Conservation (phyloP, 2,113 vertebrate genomes). For the Callaeas wilsoni region DNA sequence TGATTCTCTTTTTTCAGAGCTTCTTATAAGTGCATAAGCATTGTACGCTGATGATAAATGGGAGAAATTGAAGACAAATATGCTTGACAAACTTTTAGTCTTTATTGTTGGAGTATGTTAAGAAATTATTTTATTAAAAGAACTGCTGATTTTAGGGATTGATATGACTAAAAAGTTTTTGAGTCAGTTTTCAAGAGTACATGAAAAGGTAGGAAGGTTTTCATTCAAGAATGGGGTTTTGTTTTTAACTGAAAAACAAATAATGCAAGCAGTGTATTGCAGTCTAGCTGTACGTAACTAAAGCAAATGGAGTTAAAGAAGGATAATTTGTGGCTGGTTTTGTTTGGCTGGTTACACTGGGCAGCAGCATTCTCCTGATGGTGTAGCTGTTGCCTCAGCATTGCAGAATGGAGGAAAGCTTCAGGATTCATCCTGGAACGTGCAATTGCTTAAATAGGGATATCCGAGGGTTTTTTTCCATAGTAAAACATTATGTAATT, state of each 20-base stretch:
- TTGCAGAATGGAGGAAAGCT: neutral
- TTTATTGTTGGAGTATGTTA: neutral
- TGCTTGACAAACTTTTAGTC: neutral
- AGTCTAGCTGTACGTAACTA: neutral
- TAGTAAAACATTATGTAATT: neutral
- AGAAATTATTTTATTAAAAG: neutral
- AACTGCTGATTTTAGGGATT: neutral
- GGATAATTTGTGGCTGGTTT: neutral
- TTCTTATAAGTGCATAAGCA: neutral
- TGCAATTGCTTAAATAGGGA: neutral
- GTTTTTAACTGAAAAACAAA: neutral
- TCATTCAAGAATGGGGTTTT: neutral
- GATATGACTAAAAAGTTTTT: neutral
- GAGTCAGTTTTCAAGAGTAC: neutral
- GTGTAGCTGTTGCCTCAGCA: neutral
- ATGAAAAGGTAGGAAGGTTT: neutral
- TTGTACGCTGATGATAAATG: neutral
- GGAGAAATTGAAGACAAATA: neutral
- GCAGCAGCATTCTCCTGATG: neutral
- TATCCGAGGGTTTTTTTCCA: neutral
- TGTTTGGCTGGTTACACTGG: neutral
- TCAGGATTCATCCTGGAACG: neutral
- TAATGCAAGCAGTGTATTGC: neutral
- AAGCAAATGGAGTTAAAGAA: neutral
- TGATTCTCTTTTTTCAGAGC: neutral